Base-by-base conservation (phyloP, 1,140 invertebrate species). In the Drosophila carrolli region DNA sequence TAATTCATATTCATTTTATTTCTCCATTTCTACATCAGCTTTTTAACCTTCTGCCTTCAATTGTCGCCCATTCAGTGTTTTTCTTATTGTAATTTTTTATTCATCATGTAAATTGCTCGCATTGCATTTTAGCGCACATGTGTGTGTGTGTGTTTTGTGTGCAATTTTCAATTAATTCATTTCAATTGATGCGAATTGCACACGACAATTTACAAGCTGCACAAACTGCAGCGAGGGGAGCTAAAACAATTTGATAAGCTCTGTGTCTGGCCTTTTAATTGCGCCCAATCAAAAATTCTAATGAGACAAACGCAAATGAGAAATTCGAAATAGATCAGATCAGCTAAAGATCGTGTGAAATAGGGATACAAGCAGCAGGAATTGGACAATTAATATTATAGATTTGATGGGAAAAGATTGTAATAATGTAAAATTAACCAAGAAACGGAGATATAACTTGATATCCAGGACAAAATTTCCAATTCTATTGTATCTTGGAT, bases 241-340 rank as follows among this genome's bases (percentile, higher is more conserved):
- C 27, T 44, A 47, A 32, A 27, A 41, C 37, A 66, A 75, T 82
- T 74, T 63, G 75, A 56, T 55, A 70, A 71, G 67, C 55, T 13
- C 23, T 43, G 27, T 44, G 55, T 65, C 55, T 66, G 66, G 65
- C 67, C 67, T 68, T 78, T 84, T 84, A 83, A 83, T 83, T 83
- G 81, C 76, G 75, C 51, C 81, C 80, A 83, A 83, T 83, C 81
- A 84, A 84, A 83, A 79, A 83, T 83, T 83, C 80, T 84, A 83
- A 84, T 83, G 65, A 67, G 81, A 13, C 11, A 65, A 66, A 29
- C 8, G 53, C 32, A 11, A 38, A 53, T n/a, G n/a, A n/a, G 27
- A 35, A 37, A 6, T 37, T 5, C 32, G 27, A 63, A 67, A 60
- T 63, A 23, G 55, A 60, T 43, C n/a, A 13, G 60, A 60, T 60